Evolutionary conservation across 2,888 invertebrate species (phyloP).

Genomic region (Pachycephus smyrnensis): DNA sequence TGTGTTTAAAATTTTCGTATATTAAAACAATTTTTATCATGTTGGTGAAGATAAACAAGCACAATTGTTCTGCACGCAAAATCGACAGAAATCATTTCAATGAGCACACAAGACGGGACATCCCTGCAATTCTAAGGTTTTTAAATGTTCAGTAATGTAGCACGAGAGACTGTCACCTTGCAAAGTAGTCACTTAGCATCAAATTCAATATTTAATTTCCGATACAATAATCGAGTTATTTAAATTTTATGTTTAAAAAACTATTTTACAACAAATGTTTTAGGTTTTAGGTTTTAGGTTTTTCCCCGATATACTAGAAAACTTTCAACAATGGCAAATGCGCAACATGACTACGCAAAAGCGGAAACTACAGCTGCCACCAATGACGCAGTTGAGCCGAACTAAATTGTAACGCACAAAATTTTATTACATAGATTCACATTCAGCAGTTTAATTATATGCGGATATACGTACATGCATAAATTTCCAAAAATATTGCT

Average conservation of each 20-base stretch:
- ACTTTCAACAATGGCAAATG: background rate
- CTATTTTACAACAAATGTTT: background rate
- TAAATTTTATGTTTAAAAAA: background rate
- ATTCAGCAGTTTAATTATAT: too few relatives aligned
- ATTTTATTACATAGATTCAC: too few relatives aligned
- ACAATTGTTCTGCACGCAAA: conserved; percentile 1
- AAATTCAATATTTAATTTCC: background rate
- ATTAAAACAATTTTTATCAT: background rate
- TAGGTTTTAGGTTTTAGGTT: background rate
- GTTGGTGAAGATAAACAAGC: background rate
- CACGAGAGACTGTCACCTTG: too few relatives aligned
- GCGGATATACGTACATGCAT: too few relatives aligned
- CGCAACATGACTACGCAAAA: background rate
- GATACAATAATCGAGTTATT: background rate
- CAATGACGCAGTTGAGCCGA: background rate
- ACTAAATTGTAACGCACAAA: background rate
- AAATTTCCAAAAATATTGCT: too few relatives aligned
- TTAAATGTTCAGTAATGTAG: background rate
- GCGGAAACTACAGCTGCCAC: background rate
- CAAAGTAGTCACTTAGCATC: too few relatives aligned
- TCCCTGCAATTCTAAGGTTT: conserved; percentile 25
- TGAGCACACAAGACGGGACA: conserved; percentile 31
- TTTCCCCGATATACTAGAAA: background rate
- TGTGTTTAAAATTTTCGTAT: background rate
- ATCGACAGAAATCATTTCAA: conserved; percentile 20